These are phyloP conservation scores for Rhimphoctona megacephalus DNA, from an alignment of 2,888 invertebrate species.

Conservation along the genomic window DNA sequence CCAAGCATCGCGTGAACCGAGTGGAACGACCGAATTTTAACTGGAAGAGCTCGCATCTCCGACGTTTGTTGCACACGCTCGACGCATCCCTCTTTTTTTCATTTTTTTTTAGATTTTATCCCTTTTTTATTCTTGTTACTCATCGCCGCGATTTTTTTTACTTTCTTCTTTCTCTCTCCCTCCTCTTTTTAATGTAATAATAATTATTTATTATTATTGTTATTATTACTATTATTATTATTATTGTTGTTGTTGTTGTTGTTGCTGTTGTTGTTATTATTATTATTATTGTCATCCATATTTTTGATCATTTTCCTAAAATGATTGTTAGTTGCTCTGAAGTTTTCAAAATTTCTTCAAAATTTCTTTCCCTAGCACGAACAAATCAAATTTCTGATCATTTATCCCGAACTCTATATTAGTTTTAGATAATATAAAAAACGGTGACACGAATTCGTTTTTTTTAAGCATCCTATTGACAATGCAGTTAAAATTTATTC, in stretches of 20 bases:
- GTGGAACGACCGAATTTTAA: constrained; percentile 72
- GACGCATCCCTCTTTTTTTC: background rate
- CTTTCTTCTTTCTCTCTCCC: background rate
- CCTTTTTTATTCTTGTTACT: constrained; percentile 17
- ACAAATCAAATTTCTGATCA: background rate
- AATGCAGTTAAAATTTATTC: background rate
- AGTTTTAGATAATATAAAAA: background rate
- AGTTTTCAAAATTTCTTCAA: background rate
- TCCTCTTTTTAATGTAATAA: background rate
- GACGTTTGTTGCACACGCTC: constrained; percentile 13
- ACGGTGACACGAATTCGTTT: background rate
- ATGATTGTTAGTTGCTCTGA: too few species aligned
- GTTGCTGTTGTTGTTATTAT: too few species aligned
- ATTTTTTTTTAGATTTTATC: background rate
- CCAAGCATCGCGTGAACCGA: constrained; percentile 64
- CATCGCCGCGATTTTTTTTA: constrained; percentile 7
- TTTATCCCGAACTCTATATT: background rate
- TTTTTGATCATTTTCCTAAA: too few species aligned
- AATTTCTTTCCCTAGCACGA: too few species aligned
- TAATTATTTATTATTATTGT: background rate
- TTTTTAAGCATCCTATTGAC: background rate
- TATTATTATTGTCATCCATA: too few species aligned
- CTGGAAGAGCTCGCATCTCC: constrained; percentile 57
- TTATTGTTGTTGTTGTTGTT: too few species aligned
- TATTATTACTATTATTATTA: background rate